Base-by-base conservation (phyloP, 1,140 invertebrate genomes). In the Drosophila erecta region DNA sequence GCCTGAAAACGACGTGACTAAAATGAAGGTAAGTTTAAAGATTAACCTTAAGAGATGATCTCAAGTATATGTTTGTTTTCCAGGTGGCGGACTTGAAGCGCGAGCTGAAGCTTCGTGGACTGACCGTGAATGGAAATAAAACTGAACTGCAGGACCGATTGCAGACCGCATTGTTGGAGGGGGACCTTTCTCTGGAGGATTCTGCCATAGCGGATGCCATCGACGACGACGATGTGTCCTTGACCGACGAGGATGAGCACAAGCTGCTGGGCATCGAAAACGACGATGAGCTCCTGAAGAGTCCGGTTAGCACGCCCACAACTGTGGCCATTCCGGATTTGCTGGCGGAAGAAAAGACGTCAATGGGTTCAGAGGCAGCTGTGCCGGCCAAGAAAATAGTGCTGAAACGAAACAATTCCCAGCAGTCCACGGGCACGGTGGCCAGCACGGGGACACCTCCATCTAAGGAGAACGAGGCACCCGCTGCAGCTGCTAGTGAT, bases 61-160 rank as follows among this genome's bases (percentile, higher is more conserved):
- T 7, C 30, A 30, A 8, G 7, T 30, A 30, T 15, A 73, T 94
- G 11, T 14, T 22, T 3, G 1, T 17, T 47, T 12, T 41, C 15
- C 12, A 70, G 66, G 96, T 96, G 33, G 94, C 95, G 8, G 96
- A 97, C 90, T 93, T 98, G 69, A 96, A 96, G 76, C 94, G 95
- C 79, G 96, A 97, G 92, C 92, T 97, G 30, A 97, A 97, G 92
- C 93, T 94, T 67, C 94, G 96, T 84, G 96, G 96, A 43, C 92
- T 97, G 14, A 93, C 95, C 15, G 94, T 95, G 14, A 93, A 94
- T 44, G 97, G 96, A 11, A 97, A 97, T 87, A 97, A 97, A 94
- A 95, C 94, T 35, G 96, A 97, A 80, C 92, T 98, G 40, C 92
- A 96, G 22, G 95, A 96, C 62, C 94, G 96, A 74, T 93, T 97